A percentile compares a stretch with the other conserved stretches of the same genome.
Evolutionary conservation across 1,140 invertebrate species (phyloP).

Genomic region (Papilio helenus): DNA sequence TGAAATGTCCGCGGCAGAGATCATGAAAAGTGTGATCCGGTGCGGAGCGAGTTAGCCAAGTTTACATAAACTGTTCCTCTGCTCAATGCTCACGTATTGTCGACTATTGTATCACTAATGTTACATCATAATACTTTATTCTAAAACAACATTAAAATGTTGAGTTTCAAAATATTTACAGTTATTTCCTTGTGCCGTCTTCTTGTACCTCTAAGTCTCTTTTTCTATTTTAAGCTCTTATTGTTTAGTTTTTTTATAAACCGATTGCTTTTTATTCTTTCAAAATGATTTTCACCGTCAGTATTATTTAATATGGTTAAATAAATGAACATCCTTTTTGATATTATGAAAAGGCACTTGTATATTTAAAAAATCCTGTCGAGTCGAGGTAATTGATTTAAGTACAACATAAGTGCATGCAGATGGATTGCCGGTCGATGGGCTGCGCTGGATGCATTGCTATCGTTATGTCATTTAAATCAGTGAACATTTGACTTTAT

Average conservation of each 20-base stretch:
- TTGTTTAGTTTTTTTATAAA: too few species aligned
- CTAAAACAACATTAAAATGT: too few species aligned
- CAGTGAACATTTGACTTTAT: background rate
- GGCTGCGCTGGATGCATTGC: background rate
- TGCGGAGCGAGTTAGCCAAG: background rate
- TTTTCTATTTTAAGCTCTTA: too few species aligned
- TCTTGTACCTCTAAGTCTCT: too few species aligned
- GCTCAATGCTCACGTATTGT: background rate
- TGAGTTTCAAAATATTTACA: too few species aligned
- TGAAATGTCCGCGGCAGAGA: background rate
- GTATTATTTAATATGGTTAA: background rate
- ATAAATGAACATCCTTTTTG: background rate
- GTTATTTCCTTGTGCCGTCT: too few species aligned
- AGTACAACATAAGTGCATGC: background rate
- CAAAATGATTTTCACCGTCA: background rate
- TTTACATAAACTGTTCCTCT: constrained; percentile 7
- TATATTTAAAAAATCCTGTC: background rate
- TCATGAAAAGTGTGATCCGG: constrained; percentile 13
- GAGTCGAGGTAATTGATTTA: constrained; percentile 14
- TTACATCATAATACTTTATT: background rate
- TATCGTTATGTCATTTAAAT: background rate
- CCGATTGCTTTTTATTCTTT: background rate
- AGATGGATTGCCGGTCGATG: background rate
- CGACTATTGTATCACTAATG: background rate
- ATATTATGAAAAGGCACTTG: background rate